A percentile compares a stretch with the other conserved stretches of the same genome.
phyloP scores from a whole-genome alignment of 2,888 invertebrate genomes.

The Callyntrura guangdongensis region DNA sequence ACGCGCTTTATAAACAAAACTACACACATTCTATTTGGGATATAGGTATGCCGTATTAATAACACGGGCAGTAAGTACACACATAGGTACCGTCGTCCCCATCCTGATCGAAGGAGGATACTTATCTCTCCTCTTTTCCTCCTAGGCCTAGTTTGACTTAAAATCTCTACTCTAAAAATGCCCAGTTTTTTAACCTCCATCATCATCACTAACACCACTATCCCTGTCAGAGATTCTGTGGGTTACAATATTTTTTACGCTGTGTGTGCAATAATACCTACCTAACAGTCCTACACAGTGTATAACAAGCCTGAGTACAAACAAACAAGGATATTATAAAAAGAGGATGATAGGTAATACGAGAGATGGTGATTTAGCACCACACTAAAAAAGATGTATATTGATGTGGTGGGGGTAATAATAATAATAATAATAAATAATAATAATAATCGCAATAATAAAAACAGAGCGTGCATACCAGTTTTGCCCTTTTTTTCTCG shows the following conservation, averaged over 20 bases:
- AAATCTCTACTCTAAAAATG: conserved; percentile 12
- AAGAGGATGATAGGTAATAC: too few species aligned
- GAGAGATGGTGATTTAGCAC: too few species aligned
- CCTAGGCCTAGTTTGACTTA: too few species aligned
- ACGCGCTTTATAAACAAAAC: conserved; percentile 29
- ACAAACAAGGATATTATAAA: too few species aligned
- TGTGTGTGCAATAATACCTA: conserved; percentile 11
- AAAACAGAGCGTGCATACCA: conserved; percentile 49
- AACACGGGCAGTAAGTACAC: too few species aligned
- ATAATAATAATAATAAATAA: too few species aligned
- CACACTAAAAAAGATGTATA: conserved; percentile 30
- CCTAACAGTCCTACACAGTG: too few species aligned
- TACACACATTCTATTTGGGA: background rate
- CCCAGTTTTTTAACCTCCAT: conserved; percentile 64
- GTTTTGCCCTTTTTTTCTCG: conserved; percentile 69
- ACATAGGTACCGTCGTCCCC: background rate
- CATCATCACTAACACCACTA: background rate
- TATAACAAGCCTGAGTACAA: conserved; percentile 45
- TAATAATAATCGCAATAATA: conserved; percentile 20
- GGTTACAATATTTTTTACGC: background rate
- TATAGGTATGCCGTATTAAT: too few species aligned
- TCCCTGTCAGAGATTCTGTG: background rate
- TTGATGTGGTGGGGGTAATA: background rate
- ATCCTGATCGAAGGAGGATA: background rate
- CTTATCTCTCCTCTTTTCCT: conserved; percentile 14